Percentiles rank a stretch among this genome's conserved stretches.
Conservation (phyloP, 2,888 invertebrate species). For the Acrobasis suavella region DNA sequence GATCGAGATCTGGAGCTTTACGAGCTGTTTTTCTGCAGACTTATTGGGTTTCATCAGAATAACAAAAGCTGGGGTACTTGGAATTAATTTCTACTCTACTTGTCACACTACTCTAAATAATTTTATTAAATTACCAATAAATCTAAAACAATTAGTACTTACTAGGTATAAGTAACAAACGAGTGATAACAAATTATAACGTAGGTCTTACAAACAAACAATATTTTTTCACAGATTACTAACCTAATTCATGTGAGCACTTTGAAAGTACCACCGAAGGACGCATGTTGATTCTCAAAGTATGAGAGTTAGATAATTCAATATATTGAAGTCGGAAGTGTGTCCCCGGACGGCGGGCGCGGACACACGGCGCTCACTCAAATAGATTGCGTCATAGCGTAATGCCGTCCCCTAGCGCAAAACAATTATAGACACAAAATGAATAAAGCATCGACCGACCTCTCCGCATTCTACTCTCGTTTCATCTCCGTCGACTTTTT, state of each 20-base stretch:
- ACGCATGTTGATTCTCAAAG: conserved; percentile 36
- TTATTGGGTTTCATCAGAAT: too few species aligned
- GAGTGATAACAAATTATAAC: too few species aligned
- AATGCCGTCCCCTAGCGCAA: conserved; percentile 65
- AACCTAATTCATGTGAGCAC: conserved; percentile 10
- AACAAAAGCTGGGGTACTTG: too few species aligned
- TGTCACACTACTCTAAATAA: too few species aligned
- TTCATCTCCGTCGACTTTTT: conserved; percentile 58
- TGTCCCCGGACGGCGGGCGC: conserved; percentile 30
- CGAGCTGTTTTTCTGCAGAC: background rate
- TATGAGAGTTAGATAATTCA: conserved; percentile 58
- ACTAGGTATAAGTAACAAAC: too few species aligned
- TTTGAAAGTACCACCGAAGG: conserved; percentile 17
- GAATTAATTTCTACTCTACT: too few species aligned
- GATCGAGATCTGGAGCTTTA: background rate
- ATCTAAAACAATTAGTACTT: too few species aligned
- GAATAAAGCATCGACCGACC: conserved; percentile 68
- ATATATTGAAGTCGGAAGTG: conserved; percentile 48
- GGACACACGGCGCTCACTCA: conserved; percentile 69
- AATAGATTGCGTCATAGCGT: conserved; percentile 74
- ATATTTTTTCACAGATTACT: background rate
- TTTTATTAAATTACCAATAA: too few species aligned
- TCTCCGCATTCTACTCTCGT: conserved; percentile 50
- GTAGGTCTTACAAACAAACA: background rate
- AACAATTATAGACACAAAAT: conserved; percentile 75